A percentile compares a stretch with the other conserved stretches of the same genome.
Evolutionary conservation across 2,113 vertebrate genomes (phyloP).

Genomic region (Danionella cerebrum): DNA sequence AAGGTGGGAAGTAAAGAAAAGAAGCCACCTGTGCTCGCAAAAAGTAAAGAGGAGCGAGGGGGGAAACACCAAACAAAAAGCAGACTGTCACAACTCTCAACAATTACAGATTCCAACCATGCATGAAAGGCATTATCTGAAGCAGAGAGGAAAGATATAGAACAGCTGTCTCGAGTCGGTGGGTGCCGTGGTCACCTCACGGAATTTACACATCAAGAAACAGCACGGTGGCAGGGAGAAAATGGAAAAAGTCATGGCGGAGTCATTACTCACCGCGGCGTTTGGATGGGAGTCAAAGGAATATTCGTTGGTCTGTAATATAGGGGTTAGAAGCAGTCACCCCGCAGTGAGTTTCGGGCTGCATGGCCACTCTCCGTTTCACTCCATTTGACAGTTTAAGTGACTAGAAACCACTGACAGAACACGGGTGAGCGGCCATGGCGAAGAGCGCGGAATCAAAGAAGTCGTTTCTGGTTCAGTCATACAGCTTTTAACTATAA

Average conservation of each 20-base stretch:
- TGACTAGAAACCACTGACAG: constrained; percentile 7
- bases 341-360: neutral
- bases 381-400: constrained; percentile 23
- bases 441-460: neutral
- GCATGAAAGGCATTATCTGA: constrained; percentile 26
- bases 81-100: neutral
- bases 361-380: neutral
- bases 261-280: constrained; percentile 12
- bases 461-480: neutral
- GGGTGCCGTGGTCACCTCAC: constrained; percentile 3
- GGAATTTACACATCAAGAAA: constrained; percentile 18
- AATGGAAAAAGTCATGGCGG: neutral
- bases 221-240: neutral
- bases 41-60: neutral
- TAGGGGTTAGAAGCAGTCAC: neutral
- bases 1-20: neutral
- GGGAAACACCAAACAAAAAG: neutral
- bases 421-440: neutral
- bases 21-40: neutral
- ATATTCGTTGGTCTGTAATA: neutral
- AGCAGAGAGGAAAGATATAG: neutral
- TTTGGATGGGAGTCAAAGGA: neutral
- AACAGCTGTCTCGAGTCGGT: neutral
- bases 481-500: too few relatives aligned
- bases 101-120: constrained; percentile 20